A percentile compares a stretch with the other conserved stretches of the same genome.
These are phyloP conservation scores for Platysteira castanea DNA, from an alignment of 2,113 vertebrate genomes.

Conservation along the genomic window DNA sequence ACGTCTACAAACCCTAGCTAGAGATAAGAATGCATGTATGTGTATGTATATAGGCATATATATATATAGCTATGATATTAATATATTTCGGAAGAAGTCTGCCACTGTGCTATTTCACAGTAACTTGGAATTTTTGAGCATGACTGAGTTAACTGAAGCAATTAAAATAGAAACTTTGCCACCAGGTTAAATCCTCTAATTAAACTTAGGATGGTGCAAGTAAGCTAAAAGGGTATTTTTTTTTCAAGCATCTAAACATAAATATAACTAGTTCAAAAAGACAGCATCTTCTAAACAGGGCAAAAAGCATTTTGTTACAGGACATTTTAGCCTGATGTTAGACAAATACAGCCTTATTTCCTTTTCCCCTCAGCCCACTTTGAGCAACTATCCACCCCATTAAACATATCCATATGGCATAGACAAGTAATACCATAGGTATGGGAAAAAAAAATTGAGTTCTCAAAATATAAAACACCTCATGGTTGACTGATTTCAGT, in stretches of 20 bases:
- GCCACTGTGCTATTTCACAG: background rate
- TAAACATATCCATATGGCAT: fast-evolving
- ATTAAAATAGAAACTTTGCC: background rate
- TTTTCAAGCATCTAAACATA: background rate
- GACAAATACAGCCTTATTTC: background rate
- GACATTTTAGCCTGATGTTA: background rate
- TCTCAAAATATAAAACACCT: background rate
- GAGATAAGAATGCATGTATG: background rate
- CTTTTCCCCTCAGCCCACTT: background rate
- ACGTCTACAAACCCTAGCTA: background rate
- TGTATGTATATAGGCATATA: no score
- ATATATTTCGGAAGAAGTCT: background rate
- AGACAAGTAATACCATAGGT: background rate
- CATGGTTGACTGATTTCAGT: background rate
- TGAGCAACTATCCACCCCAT: background rate
- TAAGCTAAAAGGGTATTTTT: background rate
- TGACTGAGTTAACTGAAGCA: background rate
- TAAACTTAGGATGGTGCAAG: background rate
- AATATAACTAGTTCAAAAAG: background rate
- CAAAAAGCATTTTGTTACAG: background rate
- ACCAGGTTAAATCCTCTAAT: background rate
- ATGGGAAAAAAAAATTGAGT: background rate
- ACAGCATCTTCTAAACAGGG: background rate
- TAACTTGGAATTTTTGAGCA: background rate
- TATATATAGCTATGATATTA: background rate